These are phyloP conservation scores for Pararge aegeria DNA, from an alignment of 1,140 invertebrate species.

Conservation along the genomic window DNA sequence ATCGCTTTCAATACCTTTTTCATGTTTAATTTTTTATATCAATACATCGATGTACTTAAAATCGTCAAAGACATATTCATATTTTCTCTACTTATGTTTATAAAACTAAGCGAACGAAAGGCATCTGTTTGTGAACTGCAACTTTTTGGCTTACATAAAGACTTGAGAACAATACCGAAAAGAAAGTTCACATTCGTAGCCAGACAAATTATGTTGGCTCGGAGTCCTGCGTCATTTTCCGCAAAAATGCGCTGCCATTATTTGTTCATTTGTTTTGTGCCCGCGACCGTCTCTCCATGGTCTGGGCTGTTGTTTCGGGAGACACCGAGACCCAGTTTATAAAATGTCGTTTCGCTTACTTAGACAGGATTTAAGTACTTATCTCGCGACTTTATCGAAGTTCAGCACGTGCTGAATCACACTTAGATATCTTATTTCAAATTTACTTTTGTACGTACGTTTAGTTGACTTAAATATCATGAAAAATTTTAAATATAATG, in stretches of 20 bases:
- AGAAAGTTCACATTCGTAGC: slow-evolving; percentile 12
- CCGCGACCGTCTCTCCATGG: not conserved
- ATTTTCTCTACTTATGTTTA: too few relatives aligned
- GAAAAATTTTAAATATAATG: too few relatives aligned
- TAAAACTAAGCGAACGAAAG: too few relatives aligned
- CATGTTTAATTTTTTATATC: too few relatives aligned
- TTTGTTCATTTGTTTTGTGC: slow-evolving; percentile 50
- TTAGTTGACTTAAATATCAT: too few relatives aligned
- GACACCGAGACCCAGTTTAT: not conserved
- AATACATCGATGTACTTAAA: too few relatives aligned
- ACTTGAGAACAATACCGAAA: slow-evolving; percentile 1
- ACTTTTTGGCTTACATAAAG: not conserved
- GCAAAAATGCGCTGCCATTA: slow-evolving; percentile 47
- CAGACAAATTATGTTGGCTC: slow-evolving; percentile 42
- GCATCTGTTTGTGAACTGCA: not conserved
- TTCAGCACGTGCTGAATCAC: too few relatives aligned
- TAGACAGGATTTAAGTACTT: not conserved
- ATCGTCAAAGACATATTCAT: too few relatives aligned
- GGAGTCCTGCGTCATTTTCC: slow-evolving; percentile 37
- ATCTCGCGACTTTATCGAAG: not conserved
- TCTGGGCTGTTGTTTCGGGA: slow-evolving; percentile 26
- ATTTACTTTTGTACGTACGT: too few relatives aligned
- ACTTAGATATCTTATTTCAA: too few relatives aligned
- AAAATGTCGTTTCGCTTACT: not conserved
- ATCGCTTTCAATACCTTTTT: too few relatives aligned